These are phyloP conservation scores for Cyrtorhinus lividipennis DNA, from an alignment of 1,140 invertebrate genomes.

Conservation along the genomic window DNA sequence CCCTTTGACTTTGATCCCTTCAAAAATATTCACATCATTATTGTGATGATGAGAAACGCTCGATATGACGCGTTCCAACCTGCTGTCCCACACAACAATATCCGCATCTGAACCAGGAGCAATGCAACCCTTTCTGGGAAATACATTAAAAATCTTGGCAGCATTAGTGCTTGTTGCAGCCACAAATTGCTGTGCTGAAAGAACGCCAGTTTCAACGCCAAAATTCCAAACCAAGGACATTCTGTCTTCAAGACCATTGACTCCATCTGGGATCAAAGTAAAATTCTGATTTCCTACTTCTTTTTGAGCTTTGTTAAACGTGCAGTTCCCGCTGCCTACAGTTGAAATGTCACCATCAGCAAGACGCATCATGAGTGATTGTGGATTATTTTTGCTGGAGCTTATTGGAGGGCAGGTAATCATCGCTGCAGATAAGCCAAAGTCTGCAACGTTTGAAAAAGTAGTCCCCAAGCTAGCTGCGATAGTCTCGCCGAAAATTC, in stretches of 20 bases:
- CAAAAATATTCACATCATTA: slow-evolving; percentile 96
- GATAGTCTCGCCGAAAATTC: slow-evolving; percentile 81
- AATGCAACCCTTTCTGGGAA: slow-evolving; percentile 85
- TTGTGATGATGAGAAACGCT: slow-evolving; percentile 83
- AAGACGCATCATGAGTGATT: slow-evolving; percentile 50
- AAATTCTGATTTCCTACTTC: slow-evolving; percentile 82
- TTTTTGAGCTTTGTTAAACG: slow-evolving; percentile 88
- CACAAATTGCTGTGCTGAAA: slow-evolving; percentile 89
- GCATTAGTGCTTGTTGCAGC: slow-evolving; percentile 92
- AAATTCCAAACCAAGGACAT: slow-evolving; percentile 99
- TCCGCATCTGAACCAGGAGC: slow-evolving; percentile 91
- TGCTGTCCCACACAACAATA: slow-evolving; percentile 91
- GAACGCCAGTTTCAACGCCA: slow-evolving; percentile 77
- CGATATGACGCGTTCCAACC: slow-evolving; percentile 69
- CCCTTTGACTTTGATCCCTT: slow-evolving; percentile 34
- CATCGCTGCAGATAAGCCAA: slow-evolving; percentile 78
- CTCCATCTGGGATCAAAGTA: slow-evolving; percentile 93
- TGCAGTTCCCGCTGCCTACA: slow-evolving; percentile 93
- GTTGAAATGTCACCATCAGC: slow-evolving; percentile 58
- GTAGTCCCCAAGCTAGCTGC: slow-evolving; percentile 65
- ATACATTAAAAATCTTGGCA: slow-evolving; percentile 96
- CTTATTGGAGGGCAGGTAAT: slow-evolving; percentile 83
- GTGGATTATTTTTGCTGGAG: slow-evolving; percentile 57
- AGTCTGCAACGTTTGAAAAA: slow-evolving; percentile 28
- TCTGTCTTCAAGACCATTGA: slow-evolving; percentile 94